phyloP scores from a whole-genome alignment of 2,113 vertebrate genomes.

The Sprattus sprattus region DNA sequence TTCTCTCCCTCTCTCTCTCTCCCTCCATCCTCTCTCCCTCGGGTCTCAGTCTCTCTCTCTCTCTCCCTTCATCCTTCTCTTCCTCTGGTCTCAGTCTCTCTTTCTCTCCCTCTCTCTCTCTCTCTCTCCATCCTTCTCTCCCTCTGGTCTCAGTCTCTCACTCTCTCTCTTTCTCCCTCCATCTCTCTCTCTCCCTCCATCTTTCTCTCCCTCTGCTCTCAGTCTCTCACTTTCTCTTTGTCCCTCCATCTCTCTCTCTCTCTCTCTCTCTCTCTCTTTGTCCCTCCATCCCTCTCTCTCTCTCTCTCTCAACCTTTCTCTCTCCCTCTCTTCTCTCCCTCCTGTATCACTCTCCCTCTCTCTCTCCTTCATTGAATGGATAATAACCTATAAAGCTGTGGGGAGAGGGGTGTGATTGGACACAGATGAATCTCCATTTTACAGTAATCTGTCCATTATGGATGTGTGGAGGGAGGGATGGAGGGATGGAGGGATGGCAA shows the following conservation, averaged over 20 bases:
- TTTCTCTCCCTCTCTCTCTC: not conserved
- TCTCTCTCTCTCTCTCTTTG: not conserved
- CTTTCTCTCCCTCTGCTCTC: not conserved
- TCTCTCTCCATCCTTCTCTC: too few species aligned
- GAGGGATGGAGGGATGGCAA: not conserved
- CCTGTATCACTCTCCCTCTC: not conserved
- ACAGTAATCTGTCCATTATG: not conserved
- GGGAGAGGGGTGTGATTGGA: not conserved
- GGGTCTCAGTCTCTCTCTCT: too few species aligned
- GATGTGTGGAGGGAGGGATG: not conserved
- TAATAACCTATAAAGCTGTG: not conserved
- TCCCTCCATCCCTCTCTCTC: too few species aligned
- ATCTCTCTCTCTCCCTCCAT: not conserved
- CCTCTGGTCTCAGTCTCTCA: not conserved
- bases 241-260: too few species aligned
- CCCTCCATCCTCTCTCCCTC: not conserved
- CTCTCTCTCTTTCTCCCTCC: not conserved
- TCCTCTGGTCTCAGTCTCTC: not conserved
- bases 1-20: not conserved
- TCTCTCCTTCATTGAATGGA: not conserved
- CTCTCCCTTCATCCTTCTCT: not conserved
- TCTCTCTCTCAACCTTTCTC: not conserved
- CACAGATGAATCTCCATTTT: not conserved
- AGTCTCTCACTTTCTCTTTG: not conserved
- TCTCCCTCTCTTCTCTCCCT: not conserved